Conservation (phyloP, 1,140 invertebrate genomes). For the Ladona fulva region DNA sequence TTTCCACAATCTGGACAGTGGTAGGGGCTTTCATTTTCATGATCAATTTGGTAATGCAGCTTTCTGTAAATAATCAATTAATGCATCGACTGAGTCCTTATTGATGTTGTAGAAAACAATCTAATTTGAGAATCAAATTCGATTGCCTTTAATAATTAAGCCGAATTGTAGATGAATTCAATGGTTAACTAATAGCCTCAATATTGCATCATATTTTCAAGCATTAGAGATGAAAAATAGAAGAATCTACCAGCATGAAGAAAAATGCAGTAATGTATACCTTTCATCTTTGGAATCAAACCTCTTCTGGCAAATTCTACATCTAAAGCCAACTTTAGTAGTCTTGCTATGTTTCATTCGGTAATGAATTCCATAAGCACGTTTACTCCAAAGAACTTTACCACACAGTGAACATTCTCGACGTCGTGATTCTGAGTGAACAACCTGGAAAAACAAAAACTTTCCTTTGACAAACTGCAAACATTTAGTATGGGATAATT, state of each 20-base stretch:
- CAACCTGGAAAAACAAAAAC: slow-evolving; percentile 22
- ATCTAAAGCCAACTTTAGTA: slow-evolving; percentile 26
- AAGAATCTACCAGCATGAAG: too few relatives aligned
- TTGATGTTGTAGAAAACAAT: too few relatives aligned
- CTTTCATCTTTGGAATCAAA: slow-evolving; percentile 28
- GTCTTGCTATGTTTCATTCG: slow-evolving; percentile 25
- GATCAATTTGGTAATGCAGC: slow-evolving; percentile 25
- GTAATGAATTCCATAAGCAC: slow-evolving; percentile 24
- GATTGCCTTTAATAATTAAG: too few relatives aligned
- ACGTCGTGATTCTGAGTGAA: slow-evolving; percentile 17
- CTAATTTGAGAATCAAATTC: too few relatives aligned
- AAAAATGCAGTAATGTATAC: too few relatives aligned
- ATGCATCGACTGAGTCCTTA: too few relatives aligned
- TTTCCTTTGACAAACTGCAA: not conserved
- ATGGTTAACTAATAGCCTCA: too few relatives aligned
- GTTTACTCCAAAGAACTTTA: slow-evolving; percentile 24
- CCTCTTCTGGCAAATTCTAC: slow-evolving; percentile 25
- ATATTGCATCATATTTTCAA: too few relatives aligned
- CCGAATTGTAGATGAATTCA: too few relatives aligned
- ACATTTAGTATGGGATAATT: too few relatives aligned
- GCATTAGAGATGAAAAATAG: too few relatives aligned
- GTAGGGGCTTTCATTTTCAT: slow-evolving; percentile 26
- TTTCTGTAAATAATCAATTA: slow-evolving; percentile 23
- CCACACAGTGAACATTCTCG: slow-evolving; percentile 25
- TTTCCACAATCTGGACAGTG: slow-evolving; percentile 27